Evolutionary conservation across 2,113 vertebrate species (phyloP).

Genomic region (Mus pahari): DNA sequence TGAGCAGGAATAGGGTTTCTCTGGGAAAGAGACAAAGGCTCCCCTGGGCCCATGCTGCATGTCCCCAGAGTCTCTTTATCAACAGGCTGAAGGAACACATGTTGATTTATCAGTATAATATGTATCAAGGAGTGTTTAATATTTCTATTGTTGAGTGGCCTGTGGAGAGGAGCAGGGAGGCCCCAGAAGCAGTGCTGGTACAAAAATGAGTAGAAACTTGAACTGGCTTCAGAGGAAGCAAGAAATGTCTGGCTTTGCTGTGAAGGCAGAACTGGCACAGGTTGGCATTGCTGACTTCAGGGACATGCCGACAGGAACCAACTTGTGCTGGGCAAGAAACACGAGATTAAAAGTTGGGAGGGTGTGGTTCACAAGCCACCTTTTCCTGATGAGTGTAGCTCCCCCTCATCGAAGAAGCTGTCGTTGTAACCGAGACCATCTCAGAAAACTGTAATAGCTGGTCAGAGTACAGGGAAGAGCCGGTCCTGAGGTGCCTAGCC

Average conservation of each 20-base stretch:
- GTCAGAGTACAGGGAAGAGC: not conserved
- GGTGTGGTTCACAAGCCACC: not conserved
- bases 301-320: not conserved
- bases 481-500: not conserved
- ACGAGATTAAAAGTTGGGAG: not conserved
- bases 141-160: not conserved
- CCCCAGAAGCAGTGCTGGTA: not conserved
- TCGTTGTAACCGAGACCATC: not conserved
- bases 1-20: not conserved
- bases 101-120: not conserved
- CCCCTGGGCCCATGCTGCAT: not conserved
- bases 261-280: not conserved
- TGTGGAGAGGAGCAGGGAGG: too few species aligned
- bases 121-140: not conserved
- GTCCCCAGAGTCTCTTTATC: not conserved
- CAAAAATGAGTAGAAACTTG: not conserved
- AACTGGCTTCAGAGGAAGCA: fast-evolving
- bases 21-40: not conserved
- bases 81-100: not conserved
- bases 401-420: not conserved
- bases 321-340: not conserved
- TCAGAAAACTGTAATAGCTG: not conserved
- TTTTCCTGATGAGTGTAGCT: not conserved
- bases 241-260: not conserved
- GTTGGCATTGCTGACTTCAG: not conserved